phyloP scores from a whole-genome alignment of 2,888 invertebrate genomes.

The Periphyllus acericola region DNA sequence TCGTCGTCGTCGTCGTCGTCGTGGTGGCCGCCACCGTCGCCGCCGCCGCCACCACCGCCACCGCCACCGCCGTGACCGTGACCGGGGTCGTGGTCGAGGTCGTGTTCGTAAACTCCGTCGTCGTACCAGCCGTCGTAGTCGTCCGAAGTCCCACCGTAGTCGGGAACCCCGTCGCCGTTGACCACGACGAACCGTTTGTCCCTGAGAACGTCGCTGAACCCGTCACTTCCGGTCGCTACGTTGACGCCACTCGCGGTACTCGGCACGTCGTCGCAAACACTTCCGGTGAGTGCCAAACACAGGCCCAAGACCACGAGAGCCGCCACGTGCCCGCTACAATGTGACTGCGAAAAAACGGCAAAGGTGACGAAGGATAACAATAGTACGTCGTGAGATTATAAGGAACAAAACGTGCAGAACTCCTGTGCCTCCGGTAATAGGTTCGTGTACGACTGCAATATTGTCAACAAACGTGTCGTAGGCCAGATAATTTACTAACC shows the following conservation, averaged over 20 bases:
- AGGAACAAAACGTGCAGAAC: too few relatives aligned
- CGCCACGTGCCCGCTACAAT: background rate
- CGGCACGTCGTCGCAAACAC: background rate
- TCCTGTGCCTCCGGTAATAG: too few relatives aligned
- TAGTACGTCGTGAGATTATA: too few relatives aligned
- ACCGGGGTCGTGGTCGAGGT: background rate
- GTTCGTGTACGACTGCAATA: too few relatives aligned
- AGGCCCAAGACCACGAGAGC: background rate
- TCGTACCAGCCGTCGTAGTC: slow-evolving; percentile 26
- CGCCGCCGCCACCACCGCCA: too few relatives aligned
- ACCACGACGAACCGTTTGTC: slow-evolving; percentile 6
- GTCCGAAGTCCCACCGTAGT: background rate
- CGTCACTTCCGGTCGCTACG: background rate
- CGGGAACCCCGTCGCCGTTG: slow-evolving; percentile 39
- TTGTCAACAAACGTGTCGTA: too few relatives aligned
- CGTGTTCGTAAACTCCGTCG: background rate
- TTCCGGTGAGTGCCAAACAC: background rate
- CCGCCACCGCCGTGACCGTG: background rate
- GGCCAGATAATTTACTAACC: too few relatives aligned
- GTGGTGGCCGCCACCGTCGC: background rate
- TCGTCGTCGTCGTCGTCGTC: background rate
- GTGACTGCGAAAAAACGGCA: background rate
- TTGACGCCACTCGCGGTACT: background rate
- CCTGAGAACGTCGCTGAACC: background rate
- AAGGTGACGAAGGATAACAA: too few relatives aligned